These are phyloP conservation scores for Hemitrygon akajei DNA, from an alignment of 2,797 vertebrate genomes.

Conservation along the genomic window DNA sequence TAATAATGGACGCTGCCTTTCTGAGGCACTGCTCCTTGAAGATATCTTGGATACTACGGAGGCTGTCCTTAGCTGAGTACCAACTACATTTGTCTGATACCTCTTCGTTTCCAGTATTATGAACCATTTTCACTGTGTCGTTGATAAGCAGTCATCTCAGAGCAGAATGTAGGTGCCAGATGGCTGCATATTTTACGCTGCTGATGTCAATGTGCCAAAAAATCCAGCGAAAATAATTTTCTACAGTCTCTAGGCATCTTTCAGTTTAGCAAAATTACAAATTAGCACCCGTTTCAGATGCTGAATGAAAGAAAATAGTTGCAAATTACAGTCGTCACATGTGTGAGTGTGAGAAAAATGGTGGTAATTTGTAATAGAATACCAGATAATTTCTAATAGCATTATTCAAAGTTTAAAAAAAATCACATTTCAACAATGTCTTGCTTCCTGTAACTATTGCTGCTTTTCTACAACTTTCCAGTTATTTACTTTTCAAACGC, in stretches of 20 bases:
- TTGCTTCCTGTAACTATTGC: background rate
- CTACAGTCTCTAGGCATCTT: conserved; percentile 31
- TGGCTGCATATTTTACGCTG: conserved; percentile 31
- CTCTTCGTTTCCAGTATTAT: background rate
- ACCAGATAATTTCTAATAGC: conserved; percentile 3
- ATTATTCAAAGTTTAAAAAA: background rate
- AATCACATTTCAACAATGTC: background rate
- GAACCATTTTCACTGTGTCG: background rate
- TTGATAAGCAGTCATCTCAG: background rate
- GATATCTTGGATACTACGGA: too few relatives aligned
- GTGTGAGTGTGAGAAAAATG: background rate
- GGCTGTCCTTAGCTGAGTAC: too few relatives aligned
- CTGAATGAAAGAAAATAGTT: conserved; percentile 33
- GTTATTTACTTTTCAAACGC: background rate
- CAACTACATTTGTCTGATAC: too few relatives aligned
- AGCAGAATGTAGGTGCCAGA: conserved; percentile 13
- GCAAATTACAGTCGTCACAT: conserved; percentile 27
- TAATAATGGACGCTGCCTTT: too few relatives aligned
- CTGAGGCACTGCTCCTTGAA: too few relatives aligned
- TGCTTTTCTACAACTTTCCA: background rate
- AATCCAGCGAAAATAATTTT: conserved; percentile 32
- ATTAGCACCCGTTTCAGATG: conserved; percentile 34
- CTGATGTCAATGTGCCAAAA: background rate
- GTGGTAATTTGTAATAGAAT: conserved; percentile 32
- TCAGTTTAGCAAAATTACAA: conserved; percentile 36